Conservation (phyloP, 1,140 invertebrate species). For the Drosophila mayri region DNA sequence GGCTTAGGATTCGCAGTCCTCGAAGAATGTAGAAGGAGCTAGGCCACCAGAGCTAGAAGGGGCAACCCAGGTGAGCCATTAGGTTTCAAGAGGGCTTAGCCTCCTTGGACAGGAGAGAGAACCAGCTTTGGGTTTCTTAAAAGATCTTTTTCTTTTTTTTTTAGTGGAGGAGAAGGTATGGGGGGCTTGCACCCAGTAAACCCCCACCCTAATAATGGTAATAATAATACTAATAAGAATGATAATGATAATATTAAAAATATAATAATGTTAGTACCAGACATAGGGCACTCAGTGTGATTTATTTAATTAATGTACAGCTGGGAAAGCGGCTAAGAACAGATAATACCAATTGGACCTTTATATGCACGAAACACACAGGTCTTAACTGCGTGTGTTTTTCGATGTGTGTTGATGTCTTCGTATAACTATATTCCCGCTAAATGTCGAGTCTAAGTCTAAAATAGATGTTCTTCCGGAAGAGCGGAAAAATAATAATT, state of each 20-base stretch:
- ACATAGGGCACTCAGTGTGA: not conserved
- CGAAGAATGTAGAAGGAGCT: too few species aligned
- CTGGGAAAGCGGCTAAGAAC: not conserved
- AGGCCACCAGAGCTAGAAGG: not conserved
- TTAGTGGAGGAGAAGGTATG: too few species aligned
- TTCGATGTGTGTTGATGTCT: conserved; percentile 12
- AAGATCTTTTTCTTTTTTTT: not conserved
- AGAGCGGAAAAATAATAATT: conserved; percentile 1
- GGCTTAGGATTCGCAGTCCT: not conserved
- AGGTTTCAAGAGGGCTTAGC: conserved; percentile 11
- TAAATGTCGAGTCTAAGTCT: conserved; percentile 5
- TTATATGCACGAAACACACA: not conserved
- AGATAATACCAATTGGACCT: not conserved
- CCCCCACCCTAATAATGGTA: not conserved
- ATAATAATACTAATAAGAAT: too few species aligned
- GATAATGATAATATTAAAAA: not conserved
- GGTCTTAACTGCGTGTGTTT: not conserved
- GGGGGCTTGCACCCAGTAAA: too few species aligned
- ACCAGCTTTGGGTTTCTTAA: not conserved
- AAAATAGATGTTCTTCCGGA: not conserved
- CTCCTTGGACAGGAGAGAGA: not conserved
- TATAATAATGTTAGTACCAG: not conserved
- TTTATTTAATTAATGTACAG: not conserved
- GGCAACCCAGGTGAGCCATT: not conserved
- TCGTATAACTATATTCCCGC: not conserved